phyloP scores from a whole-genome alignment of 2,797 vertebrate genomes.

The Aratinga solstitialis region DNA sequence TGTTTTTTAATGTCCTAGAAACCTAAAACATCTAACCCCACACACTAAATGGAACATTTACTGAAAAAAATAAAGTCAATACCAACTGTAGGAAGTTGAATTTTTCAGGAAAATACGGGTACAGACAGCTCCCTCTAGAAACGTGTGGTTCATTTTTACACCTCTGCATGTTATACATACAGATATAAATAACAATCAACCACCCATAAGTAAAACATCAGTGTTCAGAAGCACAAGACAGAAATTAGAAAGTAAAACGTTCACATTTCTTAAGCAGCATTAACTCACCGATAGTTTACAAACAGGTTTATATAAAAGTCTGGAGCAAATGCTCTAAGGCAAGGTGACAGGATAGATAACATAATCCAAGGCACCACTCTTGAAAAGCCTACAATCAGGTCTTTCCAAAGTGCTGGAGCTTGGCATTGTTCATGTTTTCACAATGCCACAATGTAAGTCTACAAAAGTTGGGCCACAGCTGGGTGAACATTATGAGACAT shows the following conservation, averaged over 20 bases:
- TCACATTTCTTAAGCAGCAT: background rate
- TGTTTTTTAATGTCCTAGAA: background rate
- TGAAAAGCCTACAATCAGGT: background rate
- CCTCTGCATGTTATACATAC: background rate
- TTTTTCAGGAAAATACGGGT: background rate
- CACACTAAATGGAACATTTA: background rate
- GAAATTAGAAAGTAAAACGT: background rate
- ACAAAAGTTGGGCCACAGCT: background rate
- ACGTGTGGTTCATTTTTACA: background rate
- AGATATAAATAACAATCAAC: background rate
- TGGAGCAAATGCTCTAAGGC: slow-evolving; percentile 41
- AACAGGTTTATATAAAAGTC: background rate
- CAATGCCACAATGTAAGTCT: background rate
- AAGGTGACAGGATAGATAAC: slow-evolving; percentile 52
- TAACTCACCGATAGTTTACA: background rate
- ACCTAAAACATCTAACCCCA: background rate
- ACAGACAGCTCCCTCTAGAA: background rate
- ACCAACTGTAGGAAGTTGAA: background rate
- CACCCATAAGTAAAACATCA: background rate
- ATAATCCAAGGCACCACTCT: background rate
- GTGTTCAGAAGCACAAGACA: slow-evolving; percentile 5
- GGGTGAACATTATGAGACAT: background rate
- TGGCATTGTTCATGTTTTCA: background rate
- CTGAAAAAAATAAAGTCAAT: slow-evolving; percentile 4
- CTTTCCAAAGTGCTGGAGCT: background rate